Evolutionary conservation across 2,113 vertebrate genomes (phyloP), one percentile per base, ranked within the genome.

Genomic region (Podarcis raffonei): DNA sequence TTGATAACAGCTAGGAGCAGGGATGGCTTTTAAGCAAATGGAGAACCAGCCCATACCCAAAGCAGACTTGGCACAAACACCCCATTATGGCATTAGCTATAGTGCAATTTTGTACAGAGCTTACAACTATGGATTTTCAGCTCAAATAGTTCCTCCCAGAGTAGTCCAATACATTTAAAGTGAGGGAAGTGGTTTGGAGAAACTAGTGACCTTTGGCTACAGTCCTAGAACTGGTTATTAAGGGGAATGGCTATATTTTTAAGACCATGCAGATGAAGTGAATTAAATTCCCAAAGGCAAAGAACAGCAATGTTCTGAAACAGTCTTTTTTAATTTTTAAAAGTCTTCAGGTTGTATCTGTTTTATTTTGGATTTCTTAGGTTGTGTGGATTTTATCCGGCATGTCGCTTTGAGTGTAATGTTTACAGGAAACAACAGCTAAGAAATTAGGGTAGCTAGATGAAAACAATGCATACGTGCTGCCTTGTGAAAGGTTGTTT

Each of bases 1-100:
- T 89, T 93, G 94, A 94, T 82, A 92, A 81, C 90, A 91, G 95
- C 91, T 92, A 92, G 88, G 87, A 92, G 83, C 83, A 83, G 59
- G 92, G 92, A 94, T 95, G 94, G 27, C 89, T 88, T 85, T 85
- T 88, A 42, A 81, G 74, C 80, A 84, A 94, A 39, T 30, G 69
- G 85, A 87, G 87, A 83, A 93, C 88, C 89, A 93, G 89, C 89
- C 89, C 87, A 65, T 68, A 88, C 87, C 83, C 81, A 94, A 87
- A 89, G 85, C 86, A 82, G 16, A 25, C 2, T 0, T 0, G 9
- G 35, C 2, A 6, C 16, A 62, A 87, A 37, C 1, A 30, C 66
- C 91, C 88, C 79, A 87, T 75, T 30, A 74, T 86, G 88, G 23
- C 1, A 66, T 86, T 78, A 42, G 16, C 75, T 48, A 32, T 78